phyloP scores from a whole-genome alignment of 2,888 invertebrate species.

The Epiblema foenella region DNA sequence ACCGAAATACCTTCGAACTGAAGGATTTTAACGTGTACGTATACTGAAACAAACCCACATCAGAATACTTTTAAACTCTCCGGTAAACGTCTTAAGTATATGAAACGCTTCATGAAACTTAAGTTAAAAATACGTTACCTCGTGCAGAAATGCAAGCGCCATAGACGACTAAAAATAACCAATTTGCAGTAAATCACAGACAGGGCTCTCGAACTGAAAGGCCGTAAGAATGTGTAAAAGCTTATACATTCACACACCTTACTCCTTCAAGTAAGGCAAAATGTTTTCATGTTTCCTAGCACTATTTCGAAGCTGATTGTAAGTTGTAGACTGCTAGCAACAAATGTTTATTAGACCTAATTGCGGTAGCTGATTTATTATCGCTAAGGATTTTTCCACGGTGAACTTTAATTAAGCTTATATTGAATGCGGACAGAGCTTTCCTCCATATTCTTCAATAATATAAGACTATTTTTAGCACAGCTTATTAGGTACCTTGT shows the following conservation, averaged over 20 bases:
- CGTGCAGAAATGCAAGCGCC: constrained; percentile 17
- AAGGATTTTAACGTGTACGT: too few species aligned
- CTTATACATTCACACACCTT: constrained; percentile 2
- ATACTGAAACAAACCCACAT: neutral
- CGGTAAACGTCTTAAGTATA: neutral
- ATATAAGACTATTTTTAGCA: neutral
- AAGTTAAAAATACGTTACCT: constrained; percentile 1
- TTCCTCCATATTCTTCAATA: too few species aligned
- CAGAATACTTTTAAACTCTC: neutral
- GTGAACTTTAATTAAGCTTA: constrained; percentile 9
- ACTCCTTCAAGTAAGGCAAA: constrained; percentile 3
- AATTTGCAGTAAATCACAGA: constrained; percentile 68
- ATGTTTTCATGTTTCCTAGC: constrained; percentile 26
- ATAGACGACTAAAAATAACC: constrained; percentile 53
- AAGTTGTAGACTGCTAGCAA: constrained; percentile 30
- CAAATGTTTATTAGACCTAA: constrained; percentile 31
- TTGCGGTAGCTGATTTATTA: constrained; percentile 14
- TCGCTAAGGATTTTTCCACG: constrained; percentile 13
- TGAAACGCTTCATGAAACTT: neutral
- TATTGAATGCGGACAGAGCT: neutral
- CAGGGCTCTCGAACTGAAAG: constrained; percentile 36
- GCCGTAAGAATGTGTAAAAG: constrained; percentile 21
- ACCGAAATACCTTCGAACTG: too few species aligned
- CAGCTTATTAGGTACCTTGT: neutral
- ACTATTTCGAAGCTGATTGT: constrained; percentile 30